phyloP scores from a whole-genome alignment of 1,140 invertebrate genomes.

The Hydropsyche tenuis region DNA sequence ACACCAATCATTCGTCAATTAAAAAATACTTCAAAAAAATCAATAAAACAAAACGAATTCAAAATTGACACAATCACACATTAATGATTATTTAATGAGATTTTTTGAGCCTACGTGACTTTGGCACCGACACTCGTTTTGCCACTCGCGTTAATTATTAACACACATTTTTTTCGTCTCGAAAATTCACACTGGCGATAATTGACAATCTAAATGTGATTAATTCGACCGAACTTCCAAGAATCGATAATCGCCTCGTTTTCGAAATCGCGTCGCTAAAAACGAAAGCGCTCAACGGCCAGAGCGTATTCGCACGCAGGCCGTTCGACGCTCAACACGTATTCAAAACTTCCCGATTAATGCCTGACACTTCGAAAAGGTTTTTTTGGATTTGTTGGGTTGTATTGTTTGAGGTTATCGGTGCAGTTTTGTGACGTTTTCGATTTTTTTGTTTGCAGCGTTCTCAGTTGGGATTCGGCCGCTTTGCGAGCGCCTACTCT shows the following conservation, averaged over 20 bases:
- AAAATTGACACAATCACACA: not conserved
- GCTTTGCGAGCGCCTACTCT: constrained; percentile 45
- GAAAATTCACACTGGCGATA: no score
- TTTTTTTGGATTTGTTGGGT: no score
- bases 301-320: not conserved
- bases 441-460: constrained; percentile 47
- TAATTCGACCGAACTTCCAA: not conserved
- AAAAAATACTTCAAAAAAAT: no score
- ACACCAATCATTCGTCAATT: no score
- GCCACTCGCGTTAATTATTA: constrained; percentile 27
- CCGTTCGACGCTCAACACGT: no score
- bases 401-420: no score
- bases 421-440: not conserved
- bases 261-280: no score
- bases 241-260: not conserved
- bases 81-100: constrained; percentile 39
- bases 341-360: no score
- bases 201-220: constrained; percentile 8
- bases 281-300: not conserved
- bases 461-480: constrained; percentile 57
- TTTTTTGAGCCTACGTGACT: constrained; percentile 43
- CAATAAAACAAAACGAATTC: no score
- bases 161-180: constrained; percentile 27
- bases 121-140: constrained; percentile 10
- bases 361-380: no score